Conservation (phyloP, 2,797 vertebrate species). For the Hypotaenidia philippensis region DNA sequence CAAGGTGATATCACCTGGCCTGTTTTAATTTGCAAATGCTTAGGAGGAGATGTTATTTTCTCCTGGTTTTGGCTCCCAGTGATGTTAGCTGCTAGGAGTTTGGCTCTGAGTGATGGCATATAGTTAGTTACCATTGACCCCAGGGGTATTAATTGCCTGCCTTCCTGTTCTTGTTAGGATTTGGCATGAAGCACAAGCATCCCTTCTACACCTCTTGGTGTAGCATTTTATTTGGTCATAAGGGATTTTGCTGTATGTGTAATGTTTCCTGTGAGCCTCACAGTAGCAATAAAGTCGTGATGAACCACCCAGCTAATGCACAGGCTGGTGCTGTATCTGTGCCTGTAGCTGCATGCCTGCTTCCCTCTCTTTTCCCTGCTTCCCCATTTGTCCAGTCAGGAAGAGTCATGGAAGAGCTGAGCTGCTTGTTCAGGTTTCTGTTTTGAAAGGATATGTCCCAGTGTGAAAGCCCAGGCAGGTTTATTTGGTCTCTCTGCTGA, state of each 20-base stretch:
- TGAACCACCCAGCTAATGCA: not conserved
- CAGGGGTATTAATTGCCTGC: not conserved
- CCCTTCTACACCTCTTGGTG: not conserved
- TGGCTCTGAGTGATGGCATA: not conserved
- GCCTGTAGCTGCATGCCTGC: not conserved
- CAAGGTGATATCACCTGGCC: not conserved
- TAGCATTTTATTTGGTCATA: not conserved
- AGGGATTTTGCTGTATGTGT: not conserved
- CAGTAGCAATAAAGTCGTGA: not conserved
- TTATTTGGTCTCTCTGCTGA: not conserved
- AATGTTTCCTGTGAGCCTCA: not conserved
- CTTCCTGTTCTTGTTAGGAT: not conserved
- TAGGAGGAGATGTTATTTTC: not conserved
- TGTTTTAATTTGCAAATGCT: not conserved
- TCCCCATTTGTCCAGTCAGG: not conserved
- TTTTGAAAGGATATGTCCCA: not conserved
- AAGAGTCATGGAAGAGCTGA: not conserved
- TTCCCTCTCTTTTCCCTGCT: not conserved
- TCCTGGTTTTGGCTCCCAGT: not conserved
- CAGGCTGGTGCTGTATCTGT: not conserved
- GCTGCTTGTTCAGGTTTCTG: not conserved
- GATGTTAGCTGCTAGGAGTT: not conserved
- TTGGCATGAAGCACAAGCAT: not conserved
- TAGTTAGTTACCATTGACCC: not conserved
- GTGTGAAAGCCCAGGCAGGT: not conserved